phyloP scores from a whole-genome alignment of 2,888 invertebrate genomes.

The Bruchidius siliquastri region DNA sequence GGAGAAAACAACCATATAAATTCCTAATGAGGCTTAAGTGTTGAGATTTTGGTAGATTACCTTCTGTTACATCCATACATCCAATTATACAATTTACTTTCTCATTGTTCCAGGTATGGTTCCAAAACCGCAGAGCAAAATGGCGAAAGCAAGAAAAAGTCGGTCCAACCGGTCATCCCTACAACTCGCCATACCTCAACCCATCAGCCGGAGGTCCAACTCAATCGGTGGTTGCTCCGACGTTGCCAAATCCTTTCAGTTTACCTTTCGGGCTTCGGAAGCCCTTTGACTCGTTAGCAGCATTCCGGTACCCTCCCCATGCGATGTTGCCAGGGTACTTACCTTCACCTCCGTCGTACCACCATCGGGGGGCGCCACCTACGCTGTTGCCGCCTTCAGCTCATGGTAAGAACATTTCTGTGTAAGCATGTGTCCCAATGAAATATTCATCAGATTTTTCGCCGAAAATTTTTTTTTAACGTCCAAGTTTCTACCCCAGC shows the following conservation, averaged over 20 bases:
- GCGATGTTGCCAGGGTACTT: slow-evolving; percentile 56
- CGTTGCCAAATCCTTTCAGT: slow-evolving; percentile 79
- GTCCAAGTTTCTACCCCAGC: too few relatives aligned
- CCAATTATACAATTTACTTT: neutral
- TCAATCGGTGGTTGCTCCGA: slow-evolving; percentile 64
- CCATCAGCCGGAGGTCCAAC: slow-evolving; percentile 59
- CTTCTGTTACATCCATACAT: too few relatives aligned
- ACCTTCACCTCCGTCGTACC: slow-evolving; percentile 47
- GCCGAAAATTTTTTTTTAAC: too few relatives aligned
- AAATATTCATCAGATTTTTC: too few relatives aligned
- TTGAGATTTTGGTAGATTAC: too few relatives aligned
- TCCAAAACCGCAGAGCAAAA: slow-evolving; percentile 87
- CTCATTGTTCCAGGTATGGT: slow-evolving; percentile 73
- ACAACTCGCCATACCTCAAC: slow-evolving; percentile 72
- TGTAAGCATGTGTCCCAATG: too few relatives aligned
- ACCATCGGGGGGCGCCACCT: slow-evolving; percentile 57
- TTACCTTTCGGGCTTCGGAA: slow-evolving; percentile 72
- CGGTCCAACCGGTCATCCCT: slow-evolving; percentile 84
- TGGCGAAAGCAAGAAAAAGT: slow-evolving; percentile 93
- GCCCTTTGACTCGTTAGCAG: slow-evolving; percentile 69
- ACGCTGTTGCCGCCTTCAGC: slow-evolving; percentile 60
- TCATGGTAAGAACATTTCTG: neutral
- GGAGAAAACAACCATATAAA: too few relatives aligned
- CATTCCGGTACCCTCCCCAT: slow-evolving; percentile 67
- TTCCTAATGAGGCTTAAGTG: too few relatives aligned